Conservation (phyloP, 23 tunicate species). For the Trididemnum miniatum region DNA sequence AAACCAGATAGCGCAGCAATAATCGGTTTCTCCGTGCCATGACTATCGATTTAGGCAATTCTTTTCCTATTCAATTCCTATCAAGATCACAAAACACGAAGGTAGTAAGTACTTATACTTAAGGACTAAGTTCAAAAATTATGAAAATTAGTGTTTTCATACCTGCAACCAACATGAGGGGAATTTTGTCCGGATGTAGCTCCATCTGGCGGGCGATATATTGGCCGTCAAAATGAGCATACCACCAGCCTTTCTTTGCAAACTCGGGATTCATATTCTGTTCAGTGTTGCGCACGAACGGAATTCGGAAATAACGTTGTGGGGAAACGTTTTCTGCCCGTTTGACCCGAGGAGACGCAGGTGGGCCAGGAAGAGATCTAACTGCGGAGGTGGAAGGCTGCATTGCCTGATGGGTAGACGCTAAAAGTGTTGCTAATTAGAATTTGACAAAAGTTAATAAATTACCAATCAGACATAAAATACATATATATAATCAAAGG, state of each 20-base stretch:
- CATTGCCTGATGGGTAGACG: constrained; percentile 17
- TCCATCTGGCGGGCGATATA: constrained; percentile 97
- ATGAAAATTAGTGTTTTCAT: too few species aligned
- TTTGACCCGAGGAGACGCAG: neutral
- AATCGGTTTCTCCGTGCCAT: too few species aligned
- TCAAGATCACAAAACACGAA: too few species aligned
- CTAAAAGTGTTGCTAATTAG: too few species aligned
- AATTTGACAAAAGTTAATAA: too few species aligned
- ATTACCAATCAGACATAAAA: too few species aligned
- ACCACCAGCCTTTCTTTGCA: constrained; percentile 96
- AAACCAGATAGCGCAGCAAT: too few species aligned
- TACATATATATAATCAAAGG: too few species aligned
- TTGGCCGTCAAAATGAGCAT: constrained; percentile 97
- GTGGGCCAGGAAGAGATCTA: neutral
- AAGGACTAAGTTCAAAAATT: too few species aligned
- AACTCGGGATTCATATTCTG: constrained; percentile 43
- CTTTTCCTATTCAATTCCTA: too few species aligned
- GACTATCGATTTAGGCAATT: too few species aligned
- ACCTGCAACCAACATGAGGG: constrained; percentile 90
- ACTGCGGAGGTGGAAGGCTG: neutral
- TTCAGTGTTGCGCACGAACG: constrained; percentile 71
- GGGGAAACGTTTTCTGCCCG: neutral
- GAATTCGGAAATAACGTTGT: constrained; percentile 91
- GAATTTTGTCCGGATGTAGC: constrained; percentile 89
- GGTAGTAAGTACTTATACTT: too few species aligned